Evolutionary conservation across 2,113 vertebrate genomes (phyloP).

Genomic region (Toxotes jaculatrix): DNA sequence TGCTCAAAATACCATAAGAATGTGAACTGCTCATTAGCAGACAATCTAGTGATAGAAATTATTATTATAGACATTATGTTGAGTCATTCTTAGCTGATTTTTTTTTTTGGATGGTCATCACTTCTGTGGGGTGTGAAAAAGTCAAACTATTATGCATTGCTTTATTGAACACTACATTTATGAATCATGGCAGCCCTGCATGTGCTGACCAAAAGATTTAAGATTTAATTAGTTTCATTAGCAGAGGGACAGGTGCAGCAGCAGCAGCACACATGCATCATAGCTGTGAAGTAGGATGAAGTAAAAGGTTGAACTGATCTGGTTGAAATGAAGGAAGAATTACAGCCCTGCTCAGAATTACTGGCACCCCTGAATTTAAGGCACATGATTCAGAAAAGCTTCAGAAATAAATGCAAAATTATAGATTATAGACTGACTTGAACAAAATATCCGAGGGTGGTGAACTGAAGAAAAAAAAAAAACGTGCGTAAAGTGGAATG

Average conservation of each 20-base stretch:
- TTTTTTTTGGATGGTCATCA: constrained; percentile 21
- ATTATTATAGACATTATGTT: not conserved
- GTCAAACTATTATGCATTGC: not conserved
- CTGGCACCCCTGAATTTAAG: too few species aligned
- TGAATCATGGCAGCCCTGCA: not conserved
- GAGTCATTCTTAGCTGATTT: not conserved
- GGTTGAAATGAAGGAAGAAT: not conserved
- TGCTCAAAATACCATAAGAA: not conserved
- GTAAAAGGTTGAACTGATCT: not conserved
- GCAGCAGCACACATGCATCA: not conserved
- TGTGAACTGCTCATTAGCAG: not conserved
- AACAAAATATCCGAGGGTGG: too few species aligned
- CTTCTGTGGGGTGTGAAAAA: not conserved
- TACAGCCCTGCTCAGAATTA: too few species aligned
- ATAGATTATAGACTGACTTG: too few species aligned
- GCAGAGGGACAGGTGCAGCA: not conserved
- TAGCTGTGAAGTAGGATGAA: not conserved
- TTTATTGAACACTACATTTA: constrained; percentile 3
- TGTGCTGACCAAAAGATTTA: not conserved
- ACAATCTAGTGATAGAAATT: not conserved
- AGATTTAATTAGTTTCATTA: not conserved
- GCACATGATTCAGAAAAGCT: too few species aligned
- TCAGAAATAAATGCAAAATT: too few species aligned
- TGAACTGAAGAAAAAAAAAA: too few species aligned
- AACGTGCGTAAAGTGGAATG: too few species aligned